Conservation (phyloP, 1,140 invertebrate genomes). For the Halictus rubicundus region DNA sequence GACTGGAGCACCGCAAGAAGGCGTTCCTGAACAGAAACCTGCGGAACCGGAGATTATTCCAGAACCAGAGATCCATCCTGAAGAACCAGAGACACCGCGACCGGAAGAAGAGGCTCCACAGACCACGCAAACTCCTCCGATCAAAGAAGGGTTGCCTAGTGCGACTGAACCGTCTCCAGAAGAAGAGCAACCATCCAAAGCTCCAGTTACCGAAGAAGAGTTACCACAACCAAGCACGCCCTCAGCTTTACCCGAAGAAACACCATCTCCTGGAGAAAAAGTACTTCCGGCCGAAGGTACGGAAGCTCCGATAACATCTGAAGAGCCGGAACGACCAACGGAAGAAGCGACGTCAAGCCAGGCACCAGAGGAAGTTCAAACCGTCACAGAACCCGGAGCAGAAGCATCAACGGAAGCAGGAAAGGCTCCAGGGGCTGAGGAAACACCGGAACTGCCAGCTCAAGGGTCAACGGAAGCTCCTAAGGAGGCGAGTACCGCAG, state of each 20-base stretch:
- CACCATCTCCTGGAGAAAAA: slow-evolving; percentile 31
- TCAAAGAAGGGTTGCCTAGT: slow-evolving; percentile 13
- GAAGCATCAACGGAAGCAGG: slow-evolving; percentile 23
- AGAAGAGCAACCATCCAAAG: slow-evolving; percentile 41
- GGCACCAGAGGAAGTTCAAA: slow-evolving; percentile 21
- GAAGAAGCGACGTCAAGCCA: background rate
- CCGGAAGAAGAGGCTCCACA: slow-evolving; percentile 19
- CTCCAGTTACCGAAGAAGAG: slow-evolving; percentile 26
- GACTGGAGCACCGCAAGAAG: slow-evolving; percentile 16
- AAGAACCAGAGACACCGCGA: slow-evolving; percentile 17
- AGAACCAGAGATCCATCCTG: background rate
- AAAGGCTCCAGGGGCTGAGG: slow-evolving; percentile 22
- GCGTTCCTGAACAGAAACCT: slow-evolving; percentile 15
- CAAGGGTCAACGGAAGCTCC: slow-evolving; percentile 28
- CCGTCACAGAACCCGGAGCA: slow-evolving; percentile 2
- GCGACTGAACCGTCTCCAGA: slow-evolving; percentile 3
- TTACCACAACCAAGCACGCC: slow-evolving; percentile 19
- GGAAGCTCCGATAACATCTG: slow-evolving; percentile 29
- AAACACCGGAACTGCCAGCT: slow-evolving; percentile 15
- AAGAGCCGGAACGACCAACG: slow-evolving; percentile 19
- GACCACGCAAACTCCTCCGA: slow-evolving; percentile 20
- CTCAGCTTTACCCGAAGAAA: background rate
- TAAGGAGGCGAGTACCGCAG: slow-evolving; percentile 31
- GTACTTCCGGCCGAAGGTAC: background rate
- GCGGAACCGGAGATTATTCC: slow-evolving; percentile 20